These are phyloP conservation scores for Alviniconcha strummeri DNA, from an alignment of 2,888 invertebrate genomes.

Conservation along the genomic window DNA sequence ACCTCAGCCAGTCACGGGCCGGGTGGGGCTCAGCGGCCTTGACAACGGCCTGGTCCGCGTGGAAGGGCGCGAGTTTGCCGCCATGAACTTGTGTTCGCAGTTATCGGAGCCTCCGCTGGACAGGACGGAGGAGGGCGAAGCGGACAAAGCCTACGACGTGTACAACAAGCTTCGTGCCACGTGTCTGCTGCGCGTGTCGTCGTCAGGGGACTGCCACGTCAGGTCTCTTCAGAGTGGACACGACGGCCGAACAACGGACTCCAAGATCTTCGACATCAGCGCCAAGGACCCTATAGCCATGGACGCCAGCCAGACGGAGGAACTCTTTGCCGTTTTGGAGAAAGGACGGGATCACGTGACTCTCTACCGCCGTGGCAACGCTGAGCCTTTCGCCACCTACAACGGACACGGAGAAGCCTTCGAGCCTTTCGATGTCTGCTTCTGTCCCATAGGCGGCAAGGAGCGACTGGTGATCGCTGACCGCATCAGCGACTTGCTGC, in stretches of 20 bases:
- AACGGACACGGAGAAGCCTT: neutral
- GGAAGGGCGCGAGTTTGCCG: neutral
- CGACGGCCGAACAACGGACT: neutral
- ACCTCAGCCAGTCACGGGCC: neutral
- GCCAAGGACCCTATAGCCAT: neutral
- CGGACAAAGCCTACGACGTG: neutral
- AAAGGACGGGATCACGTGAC: neutral
- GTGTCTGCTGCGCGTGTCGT: neutral
- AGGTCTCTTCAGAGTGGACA: neutral
- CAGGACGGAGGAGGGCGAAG: neutral
- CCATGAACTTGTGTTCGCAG: neutral
- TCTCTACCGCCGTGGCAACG: neutral
- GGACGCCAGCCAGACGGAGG: neutral
- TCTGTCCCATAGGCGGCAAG: conserved; percentile 10
- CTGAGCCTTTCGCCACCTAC: conserved; percentile 4
- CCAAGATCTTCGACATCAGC: neutral
- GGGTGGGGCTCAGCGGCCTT: neutral
- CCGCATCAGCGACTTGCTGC: neutral
- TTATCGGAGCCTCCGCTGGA: neutral
- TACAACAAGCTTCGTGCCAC: neutral
- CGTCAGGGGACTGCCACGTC: neutral
- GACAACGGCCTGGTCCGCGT: neutral
- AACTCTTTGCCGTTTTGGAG: neutral
- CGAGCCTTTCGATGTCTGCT: neutral
- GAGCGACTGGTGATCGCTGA: conserved; percentile 13